phyloP scores from a whole-genome alignment of 2,888 invertebrate species.

The Schizotus pectinicornis region DNA sequence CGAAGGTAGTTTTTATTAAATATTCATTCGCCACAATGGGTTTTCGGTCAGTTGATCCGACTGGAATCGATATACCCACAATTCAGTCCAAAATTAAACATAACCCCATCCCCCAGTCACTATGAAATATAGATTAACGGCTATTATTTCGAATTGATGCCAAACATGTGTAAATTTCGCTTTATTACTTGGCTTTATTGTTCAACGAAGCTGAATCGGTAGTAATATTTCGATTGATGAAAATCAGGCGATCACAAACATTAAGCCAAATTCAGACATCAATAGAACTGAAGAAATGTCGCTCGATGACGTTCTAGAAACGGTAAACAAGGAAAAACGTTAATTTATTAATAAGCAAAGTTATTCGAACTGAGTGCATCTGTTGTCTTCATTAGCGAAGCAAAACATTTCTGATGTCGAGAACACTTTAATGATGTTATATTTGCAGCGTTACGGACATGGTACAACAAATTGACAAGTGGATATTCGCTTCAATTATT shows the following conservation, averaged over 20 bases:
- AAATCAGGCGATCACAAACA: background rate
- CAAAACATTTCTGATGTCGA: constrained; percentile 46
- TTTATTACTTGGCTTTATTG: constrained; percentile 49
- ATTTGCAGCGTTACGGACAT: constrained; percentile 47
- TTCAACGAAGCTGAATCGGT: constrained; percentile 46
- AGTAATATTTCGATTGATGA: constrained; percentile 10
- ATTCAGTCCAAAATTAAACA: constrained; percentile 44
- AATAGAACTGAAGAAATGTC: constrained; percentile 16
- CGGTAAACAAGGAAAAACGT: constrained; percentile 19
- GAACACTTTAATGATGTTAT: constrained; percentile 52
- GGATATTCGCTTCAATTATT: constrained; percentile 51
- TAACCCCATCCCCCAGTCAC: constrained; percentile 40
- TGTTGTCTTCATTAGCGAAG: constrained; percentile 51
- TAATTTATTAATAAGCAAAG: constrained; percentile 36
- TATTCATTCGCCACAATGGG: constrained; percentile 44
- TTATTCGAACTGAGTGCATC: constrained; percentile 39
- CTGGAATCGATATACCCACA: constrained; percentile 43
- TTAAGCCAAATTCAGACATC: constrained; percentile 25
- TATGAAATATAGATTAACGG: constrained; percentile 50
- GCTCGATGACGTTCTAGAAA: constrained; percentile 17
- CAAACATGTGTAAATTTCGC: constrained; percentile 51
- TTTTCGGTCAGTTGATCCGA: constrained; percentile 36
- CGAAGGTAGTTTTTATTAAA: constrained; percentile 44
- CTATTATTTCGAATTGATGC: constrained; percentile 43
- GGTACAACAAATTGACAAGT: constrained; percentile 51